Evolutionary conservation across 2,113 vertebrate genomes (phyloP).

Genomic region (Paramormyrops kingsleyae): DNA sequence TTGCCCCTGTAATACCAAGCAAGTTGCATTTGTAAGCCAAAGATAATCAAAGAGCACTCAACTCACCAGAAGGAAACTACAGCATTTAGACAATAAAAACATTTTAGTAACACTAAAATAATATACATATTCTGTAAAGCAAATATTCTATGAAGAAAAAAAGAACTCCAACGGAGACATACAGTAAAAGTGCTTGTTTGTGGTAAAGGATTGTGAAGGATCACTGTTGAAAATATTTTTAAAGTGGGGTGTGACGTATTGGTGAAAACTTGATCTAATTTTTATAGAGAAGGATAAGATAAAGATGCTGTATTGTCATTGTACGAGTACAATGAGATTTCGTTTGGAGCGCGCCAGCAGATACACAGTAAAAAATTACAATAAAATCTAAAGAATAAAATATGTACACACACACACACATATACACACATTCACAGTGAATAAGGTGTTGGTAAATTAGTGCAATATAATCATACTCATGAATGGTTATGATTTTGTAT

Average conservation of each 20-base stretch:
- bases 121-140: not conserved
- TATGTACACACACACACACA: too few relatives aligned
- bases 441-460: too few relatives aligned
- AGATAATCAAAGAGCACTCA: conserved; percentile 29
- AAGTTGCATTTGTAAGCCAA: conserved; percentile 33
- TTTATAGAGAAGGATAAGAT: not conserved
- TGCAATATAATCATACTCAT: too few relatives aligned
- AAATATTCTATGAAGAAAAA: not conserved
- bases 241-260: not conserved
- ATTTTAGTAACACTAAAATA: conserved; percentile 15
- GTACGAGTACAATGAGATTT: too few relatives aligned
- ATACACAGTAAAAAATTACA: too few relatives aligned
- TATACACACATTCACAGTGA: too few relatives aligned
- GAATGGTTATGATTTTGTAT: too few relatives aligned
- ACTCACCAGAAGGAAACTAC: conserved; percentile 31
- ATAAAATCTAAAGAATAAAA: too few relatives aligned
- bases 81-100: conserved; percentile 34
- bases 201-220: not conserved
- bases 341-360: too few relatives aligned
- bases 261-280: not conserved
- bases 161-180: not conserved
- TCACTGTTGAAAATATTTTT: not conserved
- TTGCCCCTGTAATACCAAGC: conserved; percentile 36
- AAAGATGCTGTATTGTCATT: too few relatives aligned
- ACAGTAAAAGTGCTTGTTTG: not conserved